Evolutionary conservation across 30 jellyfish, hydroid and myxozoan genomes (phyloP).

Genomic region (Aurelia aurita): DNA sequence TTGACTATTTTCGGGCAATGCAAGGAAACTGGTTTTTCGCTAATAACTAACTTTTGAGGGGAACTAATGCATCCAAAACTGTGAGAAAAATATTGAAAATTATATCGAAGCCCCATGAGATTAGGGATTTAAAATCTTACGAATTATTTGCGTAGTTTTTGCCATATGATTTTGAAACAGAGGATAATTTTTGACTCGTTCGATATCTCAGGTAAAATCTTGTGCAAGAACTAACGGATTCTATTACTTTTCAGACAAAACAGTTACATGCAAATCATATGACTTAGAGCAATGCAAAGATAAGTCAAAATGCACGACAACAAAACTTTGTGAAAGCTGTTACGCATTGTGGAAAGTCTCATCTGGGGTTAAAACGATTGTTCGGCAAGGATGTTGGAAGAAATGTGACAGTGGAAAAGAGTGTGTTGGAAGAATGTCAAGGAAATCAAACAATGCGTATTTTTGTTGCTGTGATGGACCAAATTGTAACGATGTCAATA

Average conservation of each 20-base stretch:
- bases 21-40: no score
- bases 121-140: no score
- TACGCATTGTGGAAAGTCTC: conserved; percentile 31
- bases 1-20: no score
- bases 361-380: conserved; percentile 4
- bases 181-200: no score
- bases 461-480: conserved; percentile 62
- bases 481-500: conserved; percentile 43
- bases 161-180: no score
- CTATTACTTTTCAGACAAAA: conserved; percentile 2
- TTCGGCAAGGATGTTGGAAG: conserved; percentile 59
- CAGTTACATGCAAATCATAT: conserved; percentile 17
- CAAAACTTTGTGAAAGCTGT: conserved; percentile 37
- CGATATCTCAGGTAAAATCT: no score
- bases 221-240: no score
- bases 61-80: no score
- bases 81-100: no score
- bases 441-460: not conserved
- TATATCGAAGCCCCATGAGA: no score
- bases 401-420: conserved; percentile 32
- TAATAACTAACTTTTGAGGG: no score
- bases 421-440: conserved; percentile 32
- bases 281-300: conserved; percentile 16
- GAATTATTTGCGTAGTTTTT: no score
- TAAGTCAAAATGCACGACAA: conserved; percentile 5